Conservation (phyloP, 2,888 invertebrate species). For the Lasioglossum pauxillum region DNA sequence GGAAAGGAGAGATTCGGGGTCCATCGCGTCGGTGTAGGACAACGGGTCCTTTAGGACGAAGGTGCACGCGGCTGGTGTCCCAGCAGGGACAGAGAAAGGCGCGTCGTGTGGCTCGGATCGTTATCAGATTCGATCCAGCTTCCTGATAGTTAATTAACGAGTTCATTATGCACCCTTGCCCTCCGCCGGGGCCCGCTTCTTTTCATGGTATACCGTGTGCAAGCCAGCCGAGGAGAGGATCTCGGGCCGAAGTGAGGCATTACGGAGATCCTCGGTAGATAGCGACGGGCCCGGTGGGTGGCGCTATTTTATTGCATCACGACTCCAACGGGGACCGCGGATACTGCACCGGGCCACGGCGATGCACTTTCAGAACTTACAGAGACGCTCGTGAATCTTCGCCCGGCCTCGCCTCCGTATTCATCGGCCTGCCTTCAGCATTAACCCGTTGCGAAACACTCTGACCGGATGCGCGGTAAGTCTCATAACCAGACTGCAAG, state of each 20-base stretch:
- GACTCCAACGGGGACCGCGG: conserved; percentile 76
- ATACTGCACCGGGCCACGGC: conserved; percentile 43
- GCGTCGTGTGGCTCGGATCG: conserved; percentile 80
- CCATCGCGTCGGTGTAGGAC: background rate
- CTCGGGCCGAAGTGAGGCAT: conserved; percentile 82
- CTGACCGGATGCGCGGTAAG: background rate
- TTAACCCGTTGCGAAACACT: background rate
- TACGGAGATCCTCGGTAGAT: conserved; percentile 82
- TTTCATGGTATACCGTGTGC: conserved; percentile 65
- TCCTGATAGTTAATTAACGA: conserved; percentile 85
- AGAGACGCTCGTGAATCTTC: conserved; percentile 68
- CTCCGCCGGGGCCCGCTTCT: conserved; percentile 73
- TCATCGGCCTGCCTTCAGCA: background rate
- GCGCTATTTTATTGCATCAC: conserved; percentile 84
- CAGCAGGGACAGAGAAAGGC: conserved; percentile 69
- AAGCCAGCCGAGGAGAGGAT: conserved; percentile 49
- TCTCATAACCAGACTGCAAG: background rate
- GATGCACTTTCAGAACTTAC: conserved; percentile 68
- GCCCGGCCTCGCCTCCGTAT: conserved; percentile 2
- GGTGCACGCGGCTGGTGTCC: conserved; percentile 65
- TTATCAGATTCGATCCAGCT: conserved; percentile 84
- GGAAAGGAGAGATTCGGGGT: conserved; percentile 20
- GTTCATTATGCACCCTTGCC: conserved; percentile 84
- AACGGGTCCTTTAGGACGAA: conserved; percentile 53
- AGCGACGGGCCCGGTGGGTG: conserved; percentile 82